Evolutionary conservation across 92 coral and sea anemone genomes (phyloP).

Genomic region (Parazoanthus darwini): DNA sequence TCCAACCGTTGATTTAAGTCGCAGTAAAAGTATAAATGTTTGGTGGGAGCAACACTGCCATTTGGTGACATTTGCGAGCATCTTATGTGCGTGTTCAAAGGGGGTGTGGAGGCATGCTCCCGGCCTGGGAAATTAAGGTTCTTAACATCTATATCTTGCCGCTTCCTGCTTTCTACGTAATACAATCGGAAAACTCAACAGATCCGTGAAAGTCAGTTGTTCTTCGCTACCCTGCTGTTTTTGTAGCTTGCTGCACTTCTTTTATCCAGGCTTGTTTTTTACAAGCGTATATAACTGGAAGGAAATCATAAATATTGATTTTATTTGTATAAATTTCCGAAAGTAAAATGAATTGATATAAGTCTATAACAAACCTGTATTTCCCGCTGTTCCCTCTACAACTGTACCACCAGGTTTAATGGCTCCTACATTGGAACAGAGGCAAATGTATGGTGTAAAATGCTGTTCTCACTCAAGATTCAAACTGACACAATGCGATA

Average conservation of each 20-base stretch:
- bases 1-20: too few relatives aligned
- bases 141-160: too few relatives aligned
- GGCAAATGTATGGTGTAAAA: background rate
- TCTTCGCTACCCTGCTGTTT: too few relatives aligned
- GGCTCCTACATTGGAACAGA: constrained; percentile 34
- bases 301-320: background rate
- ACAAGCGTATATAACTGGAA: background rate
- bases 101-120: too few relatives aligned
- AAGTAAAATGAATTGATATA: background rate
- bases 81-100: too few relatives aligned
- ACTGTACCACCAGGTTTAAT: constrained; percentile 92
- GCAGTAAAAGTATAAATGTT: too few relatives aligned
- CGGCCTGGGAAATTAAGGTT: too few relatives aligned
- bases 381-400: constrained; percentile 98
- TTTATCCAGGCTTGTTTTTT: background rate
- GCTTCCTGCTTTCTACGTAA: too few relatives aligned
- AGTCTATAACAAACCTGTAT: constrained; percentile 67
- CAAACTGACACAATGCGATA: background rate
- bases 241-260: background rate
- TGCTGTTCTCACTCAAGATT: background rate
- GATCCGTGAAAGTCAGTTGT: too few relatives aligned
- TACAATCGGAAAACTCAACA: too few relatives aligned
- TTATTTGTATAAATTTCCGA: background rate
- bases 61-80: too few relatives aligned
- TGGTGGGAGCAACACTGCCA: too few relatives aligned